These are phyloP conservation scores for Antennarius striatus DNA, from an alignment of 2,113 vertebrate genomes.

Conservation along the genomic window DNA sequence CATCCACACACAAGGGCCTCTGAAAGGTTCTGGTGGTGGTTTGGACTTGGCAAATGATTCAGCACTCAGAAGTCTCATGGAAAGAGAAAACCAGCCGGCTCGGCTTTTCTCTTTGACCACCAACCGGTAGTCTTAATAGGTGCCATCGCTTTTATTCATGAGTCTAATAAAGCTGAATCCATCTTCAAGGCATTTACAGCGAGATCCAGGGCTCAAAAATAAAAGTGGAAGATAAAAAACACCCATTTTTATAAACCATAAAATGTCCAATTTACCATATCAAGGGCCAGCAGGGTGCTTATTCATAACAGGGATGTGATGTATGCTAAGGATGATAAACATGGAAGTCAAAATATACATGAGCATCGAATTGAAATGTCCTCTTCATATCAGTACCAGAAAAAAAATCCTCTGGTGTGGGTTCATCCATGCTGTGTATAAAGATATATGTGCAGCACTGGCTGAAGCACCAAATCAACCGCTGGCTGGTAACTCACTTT, in stretches of 20 bases:
- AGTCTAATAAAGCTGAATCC: slow-evolving; percentile 72
- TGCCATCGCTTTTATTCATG: slow-evolving; percentile 59
- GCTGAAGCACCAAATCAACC: slow-evolving; percentile 71
- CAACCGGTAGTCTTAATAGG: slow-evolving; percentile 30
- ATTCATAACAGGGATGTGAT: slow-evolving; percentile 71
- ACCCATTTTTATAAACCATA: slow-evolving; percentile 73
- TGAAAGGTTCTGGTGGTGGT: slow-evolving; percentile 16
- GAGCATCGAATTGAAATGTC: slow-evolving; percentile 56
- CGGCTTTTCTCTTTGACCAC: slow-evolving; percentile 25
- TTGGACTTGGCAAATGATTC: slow-evolving; percentile 9
- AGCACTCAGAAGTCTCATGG: slow-evolving; percentile 10
- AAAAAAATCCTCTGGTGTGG: slow-evolving; percentile 56
- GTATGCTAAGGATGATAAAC: slow-evolving; percentile 76
- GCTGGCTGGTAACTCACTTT: slow-evolving; percentile 65
- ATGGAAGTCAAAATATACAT: slow-evolving; percentile 73
- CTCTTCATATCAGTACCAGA: slow-evolving; percentile 68
- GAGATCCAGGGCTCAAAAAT: slow-evolving; percentile 65
- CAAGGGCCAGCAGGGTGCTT: slow-evolving; percentile 72
- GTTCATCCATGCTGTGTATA: slow-evolving; percentile 54
- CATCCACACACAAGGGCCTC: slow-evolving; percentile 29
- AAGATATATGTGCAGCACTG: slow-evolving; percentile 66
- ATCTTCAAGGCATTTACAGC: slow-evolving; percentile 68
- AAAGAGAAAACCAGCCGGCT: slow-evolving; percentile 20
- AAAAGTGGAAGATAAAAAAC: slow-evolving; percentile 75
- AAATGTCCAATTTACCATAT: slow-evolving; percentile 82